These are phyloP conservation scores for Blera fallax DNA, from an alignment of 2,888 invertebrate species.

Conservation along the genomic window DNA sequence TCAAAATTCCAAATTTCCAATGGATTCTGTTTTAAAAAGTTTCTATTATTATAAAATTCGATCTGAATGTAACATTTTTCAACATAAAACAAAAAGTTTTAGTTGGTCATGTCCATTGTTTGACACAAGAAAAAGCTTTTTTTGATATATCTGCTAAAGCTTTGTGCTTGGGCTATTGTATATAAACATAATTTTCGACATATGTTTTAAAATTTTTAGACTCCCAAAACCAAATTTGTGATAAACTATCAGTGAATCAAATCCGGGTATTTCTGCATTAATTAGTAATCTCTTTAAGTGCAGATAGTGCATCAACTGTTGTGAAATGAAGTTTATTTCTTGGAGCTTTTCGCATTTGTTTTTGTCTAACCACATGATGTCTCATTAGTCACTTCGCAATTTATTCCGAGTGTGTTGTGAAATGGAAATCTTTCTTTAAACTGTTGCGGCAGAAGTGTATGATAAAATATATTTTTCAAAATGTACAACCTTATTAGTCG, in stretches of 20 bases:
- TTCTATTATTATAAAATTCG: too few species aligned
- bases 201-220: constrained; percentile 1
- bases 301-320: background rate
- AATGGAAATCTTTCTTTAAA: constrained; percentile 19
- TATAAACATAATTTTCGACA: constrained; percentile 22
- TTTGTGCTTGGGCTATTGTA: background rate
- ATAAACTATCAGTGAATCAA: background rate
- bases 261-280: background rate
- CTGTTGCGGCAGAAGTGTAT: background rate
- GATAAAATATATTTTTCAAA: background rate
- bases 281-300: background rate
- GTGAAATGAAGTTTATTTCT: background rate
- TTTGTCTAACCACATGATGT: constrained; percentile 12
- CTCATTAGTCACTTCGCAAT: background rate
- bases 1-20: too few species aligned
- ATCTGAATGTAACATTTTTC: background rate
- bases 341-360: constrained; percentile 6
- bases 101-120: background rate
- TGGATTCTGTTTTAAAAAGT: too few species aligned
- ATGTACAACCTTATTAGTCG: constrained; percentile 24
- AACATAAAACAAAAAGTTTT: background rate
- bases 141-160: background rate
- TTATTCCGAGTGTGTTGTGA: constrained; percentile 14
- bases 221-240: background rate
- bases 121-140: background rate